These are phyloP conservation scores for Myxocyprinus asiaticus DNA, from an alignment of 2,113 vertebrate species.

Conservation along the genomic window DNA sequence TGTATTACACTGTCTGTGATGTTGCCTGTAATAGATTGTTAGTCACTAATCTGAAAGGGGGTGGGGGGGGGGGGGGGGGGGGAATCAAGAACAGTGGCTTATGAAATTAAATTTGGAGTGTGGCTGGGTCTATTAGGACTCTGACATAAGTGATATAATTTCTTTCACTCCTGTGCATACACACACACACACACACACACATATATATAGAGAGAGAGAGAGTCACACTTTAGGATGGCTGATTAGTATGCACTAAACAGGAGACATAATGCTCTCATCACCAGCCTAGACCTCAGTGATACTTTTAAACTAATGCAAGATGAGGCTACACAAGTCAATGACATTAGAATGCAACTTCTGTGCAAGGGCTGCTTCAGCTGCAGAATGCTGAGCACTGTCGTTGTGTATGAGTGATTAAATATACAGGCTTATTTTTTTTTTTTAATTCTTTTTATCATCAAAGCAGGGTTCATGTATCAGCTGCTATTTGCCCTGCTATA, in stretches of 20 bases:
- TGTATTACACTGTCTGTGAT: slow-evolving; percentile 72
- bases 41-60: slow-evolving; percentile 54
- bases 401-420: background rate
- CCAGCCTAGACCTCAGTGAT: slow-evolving; percentile 62
- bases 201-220: too few species aligned
- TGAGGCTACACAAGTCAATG: slow-evolving; percentile 62
- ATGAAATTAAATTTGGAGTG: slow-evolving; percentile 69
- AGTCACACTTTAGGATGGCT: slow-evolving; percentile 51
- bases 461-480: slow-evolving; percentile 10
- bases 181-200: slow-evolving; percentile 37
- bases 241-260: slow-evolving; percentile 72
- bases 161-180: slow-evolving; percentile 49
- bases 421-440: too few species aligned
- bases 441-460: background rate
- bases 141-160: slow-evolving; percentile 79
- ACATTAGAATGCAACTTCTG: slow-evolving; percentile 69
- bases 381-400: slow-evolving; percentile 33
- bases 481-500: too few species aligned
- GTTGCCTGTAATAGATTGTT: slow-evolving; percentile 75
- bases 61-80: slow-evolving; percentile 6
- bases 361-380: slow-evolving; percentile 48
- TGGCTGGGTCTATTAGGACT: slow-evolving; percentile 73
- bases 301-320: slow-evolving; percentile 72
- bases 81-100: slow-evolving; percentile 58
- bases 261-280: slow-evolving; percentile 71